Percentiles rank a stretch among this genome's conserved stretches.
Evolutionary conservation across 2,888 invertebrate genomes (phyloP).

Genomic region (Epistrophe grossulariae): DNA sequence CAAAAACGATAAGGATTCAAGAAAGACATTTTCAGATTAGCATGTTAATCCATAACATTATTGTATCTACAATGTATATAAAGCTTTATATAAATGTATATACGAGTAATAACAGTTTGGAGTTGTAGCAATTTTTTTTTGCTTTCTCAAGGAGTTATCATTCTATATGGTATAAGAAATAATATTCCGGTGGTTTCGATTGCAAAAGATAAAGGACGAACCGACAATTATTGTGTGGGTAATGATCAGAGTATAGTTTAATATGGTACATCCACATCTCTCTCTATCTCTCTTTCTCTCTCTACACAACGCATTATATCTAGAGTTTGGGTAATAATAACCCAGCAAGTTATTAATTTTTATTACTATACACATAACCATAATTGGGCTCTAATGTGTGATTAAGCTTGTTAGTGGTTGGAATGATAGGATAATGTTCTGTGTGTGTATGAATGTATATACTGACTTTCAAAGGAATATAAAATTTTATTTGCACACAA

Average conservation of each 20-base stretch:
- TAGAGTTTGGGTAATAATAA: slow-evolving; percentile 44
- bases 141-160: slow-evolving; percentile 1
- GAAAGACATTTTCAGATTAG: slow-evolving; percentile 58
- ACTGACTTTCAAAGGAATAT: slow-evolving; percentile 21
- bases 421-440: slow-evolving; percentile 31
- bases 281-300: no score
- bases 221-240: slow-evolving; percentile 21
- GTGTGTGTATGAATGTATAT: not conserved
- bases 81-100: slow-evolving; percentile 2
- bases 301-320: not conserved
- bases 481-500: slow-evolving; percentile 20
- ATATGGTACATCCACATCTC: not conserved
- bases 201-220: slow-evolving; percentile 17
- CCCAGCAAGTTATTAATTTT: slow-evolving; percentile 72
- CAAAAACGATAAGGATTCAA: slow-evolving; percentile 24
- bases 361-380: slow-evolving; percentile 54
- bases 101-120: slow-evolving; percentile 11
- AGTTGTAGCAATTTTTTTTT: not conserved
- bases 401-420: slow-evolving; percentile 64
- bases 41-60: slow-evolving; percentile 64
- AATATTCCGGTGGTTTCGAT: slow-evolving; percentile 22
- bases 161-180: not conserved
- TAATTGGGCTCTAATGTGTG: slow-evolving; percentile 55
- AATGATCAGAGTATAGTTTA: slow-evolving; percentile 33
- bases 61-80: slow-evolving; percentile 4